Evolutionary conservation across 1,140 invertebrate genomes (phyloP).

Genomic region (Phthorimaea operculella): DNA sequence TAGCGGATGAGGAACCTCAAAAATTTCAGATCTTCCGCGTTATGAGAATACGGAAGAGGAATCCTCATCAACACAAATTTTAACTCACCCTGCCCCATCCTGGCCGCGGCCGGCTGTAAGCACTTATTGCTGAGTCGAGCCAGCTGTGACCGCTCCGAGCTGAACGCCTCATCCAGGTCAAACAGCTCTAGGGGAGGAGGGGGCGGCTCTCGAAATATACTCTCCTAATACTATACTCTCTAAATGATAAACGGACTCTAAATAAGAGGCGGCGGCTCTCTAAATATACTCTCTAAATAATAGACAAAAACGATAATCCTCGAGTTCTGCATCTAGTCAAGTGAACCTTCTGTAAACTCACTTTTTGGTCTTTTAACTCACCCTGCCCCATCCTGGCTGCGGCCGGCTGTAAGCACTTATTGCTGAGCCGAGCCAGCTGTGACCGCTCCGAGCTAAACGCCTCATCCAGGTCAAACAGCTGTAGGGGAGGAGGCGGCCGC

Average conservation of each 20-base stretch:
- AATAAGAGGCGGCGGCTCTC: conserved; percentile 88
- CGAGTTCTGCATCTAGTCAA: too few relatives aligned
- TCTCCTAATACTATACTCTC: too few relatives aligned
- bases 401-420: conserved; percentile 85
- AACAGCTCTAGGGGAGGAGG: conserved; percentile 94
- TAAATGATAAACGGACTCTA: too few relatives aligned
- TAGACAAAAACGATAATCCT: too few relatives aligned
- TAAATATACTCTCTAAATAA: too few relatives aligned
- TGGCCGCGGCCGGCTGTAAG: conserved; percentile 69
- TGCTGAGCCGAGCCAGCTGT: conserved; percentile 91
- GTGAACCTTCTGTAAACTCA: too few relatives aligned
- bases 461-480: conserved; percentile 97
- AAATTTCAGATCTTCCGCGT: too few relatives aligned
- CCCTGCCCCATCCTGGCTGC: conserved; percentile 51
- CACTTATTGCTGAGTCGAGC: conserved; percentile 96
- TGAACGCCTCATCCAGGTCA: conserved; percentile 98
- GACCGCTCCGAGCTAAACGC: conserved; percentile 94
- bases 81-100: conserved; percentile 48
- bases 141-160: conserved; percentile 89
- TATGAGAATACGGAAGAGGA: too few relatives aligned
- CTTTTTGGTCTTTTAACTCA: too few relatives aligned
- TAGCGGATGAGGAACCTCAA: too few relatives aligned
- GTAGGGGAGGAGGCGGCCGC: conserved; percentile 88
- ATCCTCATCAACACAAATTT: too few relatives aligned
- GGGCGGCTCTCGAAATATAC: conserved; percentile 88